Conservation (phyloP, 1,140 invertebrate genomes). For the Bicyclus anynana region DNA sequence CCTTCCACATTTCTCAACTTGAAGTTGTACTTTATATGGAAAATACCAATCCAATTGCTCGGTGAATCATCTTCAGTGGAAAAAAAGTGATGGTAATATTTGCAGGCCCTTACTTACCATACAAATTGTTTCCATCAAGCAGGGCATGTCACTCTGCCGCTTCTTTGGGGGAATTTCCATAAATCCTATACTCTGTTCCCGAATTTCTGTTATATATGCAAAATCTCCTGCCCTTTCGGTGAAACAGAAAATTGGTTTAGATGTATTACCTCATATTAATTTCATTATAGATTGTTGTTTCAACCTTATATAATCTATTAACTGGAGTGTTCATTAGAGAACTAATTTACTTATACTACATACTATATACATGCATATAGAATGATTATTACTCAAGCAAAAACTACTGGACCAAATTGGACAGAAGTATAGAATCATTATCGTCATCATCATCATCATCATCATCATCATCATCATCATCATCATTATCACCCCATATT, state of each 20-base stretch:
- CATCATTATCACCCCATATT: no score
- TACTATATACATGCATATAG: no score
- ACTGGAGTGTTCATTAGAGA: no score
- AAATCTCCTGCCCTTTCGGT: neutral
- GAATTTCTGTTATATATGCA: neutral
- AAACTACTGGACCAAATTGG: no score
- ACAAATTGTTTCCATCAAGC: neutral
- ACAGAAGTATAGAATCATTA: no score
- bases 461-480: no score
- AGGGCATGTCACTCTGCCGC: neutral
- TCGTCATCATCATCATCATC: no score
- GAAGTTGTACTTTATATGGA: no score
- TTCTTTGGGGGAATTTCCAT: neutral
- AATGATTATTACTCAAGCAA: no score
- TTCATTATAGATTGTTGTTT: neutral
- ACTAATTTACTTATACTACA: no score
- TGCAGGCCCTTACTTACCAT: neutral
- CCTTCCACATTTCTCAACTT: no score
- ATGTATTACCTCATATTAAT: neutral
- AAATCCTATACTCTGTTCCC: neutral
- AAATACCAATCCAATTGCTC: neutral
- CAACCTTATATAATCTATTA: no score
- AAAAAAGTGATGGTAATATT: neutral
- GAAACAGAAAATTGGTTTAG: neutral
- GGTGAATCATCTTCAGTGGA: neutral